These are phyloP conservation scores for Poeciliopsis paucimaculata DNA, from an alignment of 2,797 vertebrate genomes.

Conservation along the genomic window DNA sequence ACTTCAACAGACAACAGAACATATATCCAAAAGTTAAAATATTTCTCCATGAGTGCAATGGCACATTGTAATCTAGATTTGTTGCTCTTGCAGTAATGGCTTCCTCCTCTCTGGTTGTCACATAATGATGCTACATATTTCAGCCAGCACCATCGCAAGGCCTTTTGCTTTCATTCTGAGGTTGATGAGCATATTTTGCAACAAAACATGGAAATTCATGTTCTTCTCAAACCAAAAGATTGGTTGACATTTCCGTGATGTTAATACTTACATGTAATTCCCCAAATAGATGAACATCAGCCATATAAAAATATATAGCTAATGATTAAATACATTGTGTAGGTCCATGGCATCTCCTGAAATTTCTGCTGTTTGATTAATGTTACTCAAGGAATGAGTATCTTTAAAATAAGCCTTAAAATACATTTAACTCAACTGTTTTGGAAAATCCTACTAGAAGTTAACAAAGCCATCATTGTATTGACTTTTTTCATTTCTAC, in stretches of 20 bases:
- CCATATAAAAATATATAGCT: background rate
- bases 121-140: background rate
- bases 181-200: background rate
- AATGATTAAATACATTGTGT: background rate
- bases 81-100: background rate
- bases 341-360: background rate
- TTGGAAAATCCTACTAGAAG: background rate
- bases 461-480: background rate
- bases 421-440: background rate
- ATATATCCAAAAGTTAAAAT: background rate
- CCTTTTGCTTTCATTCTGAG: background rate
- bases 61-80: background rate
- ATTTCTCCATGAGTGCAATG: background rate
- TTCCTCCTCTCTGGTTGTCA: background rate
- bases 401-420: background rate
- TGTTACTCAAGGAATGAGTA: background rate
- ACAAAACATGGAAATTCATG: background rate
- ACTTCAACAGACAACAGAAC: background rate
- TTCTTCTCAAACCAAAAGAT: background rate
- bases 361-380: background rate
- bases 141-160: background rate
- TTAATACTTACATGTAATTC: background rate
- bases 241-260: background rate
- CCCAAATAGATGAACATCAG: background rate
- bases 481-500: background rate